Evolutionary conservation across 2,888 invertebrate genomes (phyloP).

Genomic region (Harpalus rufipes): DNA sequence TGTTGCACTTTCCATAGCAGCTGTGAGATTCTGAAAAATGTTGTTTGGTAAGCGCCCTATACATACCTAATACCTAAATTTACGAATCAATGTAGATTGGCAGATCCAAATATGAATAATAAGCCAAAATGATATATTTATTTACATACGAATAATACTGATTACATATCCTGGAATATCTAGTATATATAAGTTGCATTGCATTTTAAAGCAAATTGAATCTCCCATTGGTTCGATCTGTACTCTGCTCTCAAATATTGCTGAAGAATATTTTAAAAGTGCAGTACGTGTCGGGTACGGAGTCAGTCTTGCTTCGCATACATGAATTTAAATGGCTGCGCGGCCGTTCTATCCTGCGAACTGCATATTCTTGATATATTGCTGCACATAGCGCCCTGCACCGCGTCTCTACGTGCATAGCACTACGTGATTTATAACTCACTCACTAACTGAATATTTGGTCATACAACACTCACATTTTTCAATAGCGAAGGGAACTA

Average conservation of each 20-base stretch:
- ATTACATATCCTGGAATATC: not conserved
- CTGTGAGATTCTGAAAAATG: too few relatives aligned
- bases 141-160: too few relatives aligned
- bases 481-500: not conserved
- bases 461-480: not conserved
- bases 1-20: too few relatives aligned
- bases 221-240: constrained; percentile 45
- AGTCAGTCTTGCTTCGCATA: constrained; percentile 58
- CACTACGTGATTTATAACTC: constrained; percentile 49
- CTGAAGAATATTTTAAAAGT: constrained; percentile 61
- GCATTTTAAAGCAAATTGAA: constrained; percentile 53
- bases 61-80: too few relatives aligned
- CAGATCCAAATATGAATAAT: too few relatives aligned
- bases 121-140: too few relatives aligned
- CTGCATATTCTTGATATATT: constrained; percentile 64
- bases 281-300: constrained; percentile 55
- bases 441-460: constrained; percentile 56
- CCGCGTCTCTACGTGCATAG: constrained; percentile 19
- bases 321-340: constrained; percentile 62
- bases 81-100: too few relatives aligned
- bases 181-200: not conserved
- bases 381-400: constrained; percentile 14
- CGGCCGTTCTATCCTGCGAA: constrained; percentile 23
- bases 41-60: too few relatives aligned
- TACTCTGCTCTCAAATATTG: constrained; percentile 50